Evolutionary conservation across 2,888 invertebrate genomes (phyloP), one percentile per base, ranked within the genome.

Genomic region (Drosophila phalerata): DNA sequence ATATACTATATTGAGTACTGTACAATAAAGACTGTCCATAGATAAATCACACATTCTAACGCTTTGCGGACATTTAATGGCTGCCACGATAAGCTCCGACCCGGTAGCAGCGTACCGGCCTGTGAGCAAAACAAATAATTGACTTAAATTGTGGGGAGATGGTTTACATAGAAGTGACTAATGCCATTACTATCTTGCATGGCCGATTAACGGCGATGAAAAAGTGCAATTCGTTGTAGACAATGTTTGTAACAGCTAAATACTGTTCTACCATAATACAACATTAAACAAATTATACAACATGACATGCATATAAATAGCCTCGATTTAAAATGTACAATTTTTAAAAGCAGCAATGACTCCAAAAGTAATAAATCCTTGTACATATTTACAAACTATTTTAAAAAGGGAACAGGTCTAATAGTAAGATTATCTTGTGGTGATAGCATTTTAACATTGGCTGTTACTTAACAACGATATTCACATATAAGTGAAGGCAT

Each of bases 31-130:
- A 43, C 62, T 57, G 40, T n/a, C 48, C 48, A 34, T 34, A 64
- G 56, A 63, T 77, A 85, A 75, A 83, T 84, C 73, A 81, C 61
- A 69, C 65, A 86, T 86, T 72, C 86, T 52, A 72, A 70, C 81
- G 79, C 79, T 86, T 72, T 79, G 70, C 66, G 69, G 80, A 77
- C 82, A 87, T 84, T 87, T 85, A 87, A 84, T 84, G 88, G 80
- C 78, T 82, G 84, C 78, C 85, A 82, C 75, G 84, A 87, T 85
- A 87, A 84, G 75, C 82, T 65, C 52, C 55, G 67, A 38, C 30
- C 6, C 25, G n/a, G 22, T 40, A 25, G n/a, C 63, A 52, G 34
- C 48, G 22, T 17, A 45, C 53, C 67, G 25, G 49, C 11, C 53
- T 30, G 47, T 55, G 52, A 65, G 58, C 72, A 67, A 81, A 87